These are phyloP conservation scores for Himalopsyche tibetana DNA, from an alignment of 2,888 invertebrate species.

Conservation along the genomic window DNA sequence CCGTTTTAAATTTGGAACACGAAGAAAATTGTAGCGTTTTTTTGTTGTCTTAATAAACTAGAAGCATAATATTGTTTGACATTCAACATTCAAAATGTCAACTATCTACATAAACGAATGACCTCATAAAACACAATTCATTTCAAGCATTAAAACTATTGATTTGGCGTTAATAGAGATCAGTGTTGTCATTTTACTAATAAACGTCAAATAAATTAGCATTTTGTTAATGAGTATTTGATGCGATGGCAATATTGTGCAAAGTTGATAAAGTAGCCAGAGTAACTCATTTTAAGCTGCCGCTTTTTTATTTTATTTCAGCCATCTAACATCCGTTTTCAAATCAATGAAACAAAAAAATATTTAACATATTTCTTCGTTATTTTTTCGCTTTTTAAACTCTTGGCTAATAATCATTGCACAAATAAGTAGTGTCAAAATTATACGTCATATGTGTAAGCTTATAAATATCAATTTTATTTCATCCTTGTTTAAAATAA, in stretches of 20 bases:
- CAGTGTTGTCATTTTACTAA: constrained; percentile 26
- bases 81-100: constrained; percentile 18
- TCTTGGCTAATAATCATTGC: too few relatives aligned
- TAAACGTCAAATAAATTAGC: constrained; percentile 19
- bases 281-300: too few relatives aligned
- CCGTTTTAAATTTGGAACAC: background rate
- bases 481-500: too few relatives aligned
- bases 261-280: background rate
- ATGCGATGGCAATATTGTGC: constrained; percentile 21
- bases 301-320: too few relatives aligned
- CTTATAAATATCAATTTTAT: too few relatives aligned
- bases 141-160: constrained; percentile 14
- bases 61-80: constrained; percentile 15
- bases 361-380: too few relatives aligned
- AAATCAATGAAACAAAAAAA: too few relatives aligned
- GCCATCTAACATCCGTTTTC: too few relatives aligned
- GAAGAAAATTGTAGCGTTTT: background rate
- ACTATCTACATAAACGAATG: constrained; percentile 4
- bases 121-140: constrained; percentile 31
- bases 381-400: too few relatives aligned
- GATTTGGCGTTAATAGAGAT: constrained; percentile 7
- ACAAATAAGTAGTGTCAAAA: too few relatives aligned
- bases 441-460: too few relatives aligned
- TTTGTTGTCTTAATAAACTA: background rate
- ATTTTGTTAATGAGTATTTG: constrained; percentile 31